A percentile compares a stretch with the other conserved stretches of the same genome.
Conservation (phyloP, 2,113 vertebrate genomes). For the Nerophis lumbriciformis region DNA sequence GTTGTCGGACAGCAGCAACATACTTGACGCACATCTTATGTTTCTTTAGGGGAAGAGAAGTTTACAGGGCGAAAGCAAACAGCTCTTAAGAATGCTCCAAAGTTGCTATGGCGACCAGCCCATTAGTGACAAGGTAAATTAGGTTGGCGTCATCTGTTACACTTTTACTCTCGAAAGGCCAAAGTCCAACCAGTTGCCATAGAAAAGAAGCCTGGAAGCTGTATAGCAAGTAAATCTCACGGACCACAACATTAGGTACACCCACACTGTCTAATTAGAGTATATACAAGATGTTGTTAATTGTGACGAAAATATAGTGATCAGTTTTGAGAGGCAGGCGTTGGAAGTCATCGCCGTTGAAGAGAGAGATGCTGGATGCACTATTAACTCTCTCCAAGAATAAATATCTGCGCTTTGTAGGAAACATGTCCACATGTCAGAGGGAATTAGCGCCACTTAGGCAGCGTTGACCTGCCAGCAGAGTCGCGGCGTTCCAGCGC, state of each 20-base stretch:
- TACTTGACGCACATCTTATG: neutral
- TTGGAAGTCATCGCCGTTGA: constrained; percentile 34
- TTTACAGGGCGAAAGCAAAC: constrained; percentile 27
- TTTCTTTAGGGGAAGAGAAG: constrained; percentile 10
- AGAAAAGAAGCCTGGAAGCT: constrained; percentile 12
- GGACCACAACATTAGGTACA: too few species aligned
- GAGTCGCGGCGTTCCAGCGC: constrained; percentile 39
- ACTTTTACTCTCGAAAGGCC: constrained; percentile 45
- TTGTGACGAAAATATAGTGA: neutral
- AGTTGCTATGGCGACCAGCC: constrained; percentile 56
- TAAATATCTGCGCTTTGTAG: constrained; percentile 37
- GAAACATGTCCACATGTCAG: constrained; percentile 50
- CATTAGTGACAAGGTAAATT: constrained; percentile 36
- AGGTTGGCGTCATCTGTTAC: constrained; percentile 41
- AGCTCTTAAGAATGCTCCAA: constrained; percentile 23
- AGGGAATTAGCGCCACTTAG: constrained; percentile 49
- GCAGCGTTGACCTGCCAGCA: constrained; percentile 36
- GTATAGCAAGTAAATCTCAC: constrained; percentile 2
- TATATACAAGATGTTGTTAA: neutral
- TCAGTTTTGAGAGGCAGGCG: constrained; percentile 24
- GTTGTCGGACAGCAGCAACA: neutral
- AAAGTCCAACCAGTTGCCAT: constrained; percentile 37
- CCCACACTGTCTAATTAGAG: too few species aligned
- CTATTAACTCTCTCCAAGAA: constrained; percentile 31
- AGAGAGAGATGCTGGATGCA: constrained; percentile 9